These are phyloP conservation scores for Clistopyga incitator DNA, from an alignment of 2,888 invertebrate species.

Conservation along the genomic window DNA sequence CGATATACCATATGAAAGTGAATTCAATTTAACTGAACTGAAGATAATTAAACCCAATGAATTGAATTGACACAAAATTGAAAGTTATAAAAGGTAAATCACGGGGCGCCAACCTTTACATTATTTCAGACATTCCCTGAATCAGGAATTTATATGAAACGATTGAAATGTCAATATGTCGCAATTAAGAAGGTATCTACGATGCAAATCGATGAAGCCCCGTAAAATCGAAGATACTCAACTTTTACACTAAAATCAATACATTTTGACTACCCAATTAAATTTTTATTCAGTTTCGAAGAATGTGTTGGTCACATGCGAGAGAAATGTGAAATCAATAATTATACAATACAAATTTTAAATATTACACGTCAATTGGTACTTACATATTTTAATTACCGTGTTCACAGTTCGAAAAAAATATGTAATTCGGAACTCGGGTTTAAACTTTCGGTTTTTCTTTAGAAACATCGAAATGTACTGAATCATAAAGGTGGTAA, in stretches of 20 bases:
- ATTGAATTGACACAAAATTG: neutral
- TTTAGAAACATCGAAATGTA: neutral
- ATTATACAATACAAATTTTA: conserved; percentile 11
- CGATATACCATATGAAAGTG: neutral
- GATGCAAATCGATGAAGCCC: too few species aligned
- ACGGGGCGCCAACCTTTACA: neutral
- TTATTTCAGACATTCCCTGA: neutral
- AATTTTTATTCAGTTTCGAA: neutral
- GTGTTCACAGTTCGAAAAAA: neutral
- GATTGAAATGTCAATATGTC: neutral
- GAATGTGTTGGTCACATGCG: neutral
- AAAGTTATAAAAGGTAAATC: neutral
- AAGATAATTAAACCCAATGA: neutral
- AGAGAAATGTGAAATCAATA: neutral
- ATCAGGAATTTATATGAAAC: neutral
- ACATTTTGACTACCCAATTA: neutral
- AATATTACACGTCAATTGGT: neutral
- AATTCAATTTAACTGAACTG: neutral
- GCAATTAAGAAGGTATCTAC: neutral
- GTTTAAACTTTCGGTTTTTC: neutral
- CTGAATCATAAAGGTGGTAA: neutral
- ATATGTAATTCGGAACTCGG: neutral
- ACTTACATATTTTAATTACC: neutral
- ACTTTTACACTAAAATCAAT: neutral
- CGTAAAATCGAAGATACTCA: neutral